These are phyloP conservation scores for Botia kubotai DNA, from an alignment of 2,797 vertebrate genomes.

Conservation along the genomic window DNA sequence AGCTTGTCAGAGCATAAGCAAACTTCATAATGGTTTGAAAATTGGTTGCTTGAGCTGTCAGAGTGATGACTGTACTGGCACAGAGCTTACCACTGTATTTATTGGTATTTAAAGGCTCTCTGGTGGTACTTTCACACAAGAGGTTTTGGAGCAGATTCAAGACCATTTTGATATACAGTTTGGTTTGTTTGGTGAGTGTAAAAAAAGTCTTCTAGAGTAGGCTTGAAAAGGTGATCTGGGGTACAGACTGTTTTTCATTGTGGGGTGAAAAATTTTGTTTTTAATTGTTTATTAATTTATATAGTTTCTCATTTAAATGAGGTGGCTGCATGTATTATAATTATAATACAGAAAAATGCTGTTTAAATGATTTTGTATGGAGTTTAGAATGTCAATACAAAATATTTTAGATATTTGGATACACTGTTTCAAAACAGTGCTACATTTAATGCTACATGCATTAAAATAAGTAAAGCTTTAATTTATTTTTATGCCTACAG, in stretches of 20 bases:
- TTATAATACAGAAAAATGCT: neutral
- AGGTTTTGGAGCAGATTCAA: neutral
- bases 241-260: neutral
- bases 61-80: neutral
- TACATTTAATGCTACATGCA: neutral
- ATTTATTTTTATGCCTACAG: too few species aligned
- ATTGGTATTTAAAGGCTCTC: neutral
- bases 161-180: neutral
- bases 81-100: neutral
- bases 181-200: neutral
- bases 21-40: constrained; percentile 41
- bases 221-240: neutral
- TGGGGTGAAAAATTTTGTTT: neutral
- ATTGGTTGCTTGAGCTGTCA: constrained; percentile 22
- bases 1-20: constrained; percentile 32
- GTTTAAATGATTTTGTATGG: too few species aligned
- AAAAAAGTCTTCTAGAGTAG: neutral
- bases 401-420: neutral
- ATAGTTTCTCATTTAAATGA: neutral
- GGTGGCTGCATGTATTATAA: neutral
- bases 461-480: neutral
- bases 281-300: neutral
- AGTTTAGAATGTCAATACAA: too few species aligned
- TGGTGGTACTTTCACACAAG: neutral
- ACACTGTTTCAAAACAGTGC: neutral